Percentiles rank a stretch among this genome's conserved stretches.
phyloP scores from a whole-genome alignment of 1,140 invertebrate species.

The Radopholus similis region DNA sequence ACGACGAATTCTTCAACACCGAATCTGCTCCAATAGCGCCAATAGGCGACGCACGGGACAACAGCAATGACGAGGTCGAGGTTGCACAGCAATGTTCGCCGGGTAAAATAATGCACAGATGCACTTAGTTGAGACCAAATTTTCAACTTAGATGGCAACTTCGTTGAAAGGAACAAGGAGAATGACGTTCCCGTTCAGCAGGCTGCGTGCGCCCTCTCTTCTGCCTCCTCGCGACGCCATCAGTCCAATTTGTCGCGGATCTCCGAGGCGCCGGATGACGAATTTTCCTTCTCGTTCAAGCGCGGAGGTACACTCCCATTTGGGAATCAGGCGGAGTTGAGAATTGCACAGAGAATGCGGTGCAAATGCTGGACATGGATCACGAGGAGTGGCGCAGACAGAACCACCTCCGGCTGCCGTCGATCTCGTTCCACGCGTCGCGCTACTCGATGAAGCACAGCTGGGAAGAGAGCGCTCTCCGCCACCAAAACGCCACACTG shows the following conservation, averaged over 20 bases:
- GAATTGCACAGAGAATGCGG: slow-evolving; percentile 8
- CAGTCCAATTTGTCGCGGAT: slow-evolving; percentile 10
- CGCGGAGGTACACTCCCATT: neutral
- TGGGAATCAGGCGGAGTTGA: neutral
- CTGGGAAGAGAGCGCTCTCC: slow-evolving; percentile 15
- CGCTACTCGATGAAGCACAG: slow-evolving; percentile 17
- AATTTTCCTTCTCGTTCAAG: slow-evolving; percentile 19
- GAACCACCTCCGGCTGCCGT: neutral
- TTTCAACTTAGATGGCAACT: neutral
- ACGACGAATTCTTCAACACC: slow-evolving; percentile 7
- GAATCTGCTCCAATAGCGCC: neutral
- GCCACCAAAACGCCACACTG: slow-evolving; percentile 4
- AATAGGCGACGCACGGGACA: neutral
- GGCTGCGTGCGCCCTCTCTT: neutral
- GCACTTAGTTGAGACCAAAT: neutral
- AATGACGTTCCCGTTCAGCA: neutral
- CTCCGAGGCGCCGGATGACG: slow-evolving; percentile 4
- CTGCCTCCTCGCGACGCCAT: neutral
- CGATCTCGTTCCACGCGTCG: slow-evolving; percentile 9
- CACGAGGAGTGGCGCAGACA: neutral
- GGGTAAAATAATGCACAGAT: neutral
- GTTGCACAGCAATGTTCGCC: too few relatives aligned
- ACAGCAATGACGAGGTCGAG: neutral
- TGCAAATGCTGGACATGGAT: slow-evolving; percentile 1
- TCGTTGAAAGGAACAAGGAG: too few relatives aligned